Evolutionary conservation across 2,888 invertebrate species (phyloP).

Genomic region (Cephus pygmeus): DNA sequence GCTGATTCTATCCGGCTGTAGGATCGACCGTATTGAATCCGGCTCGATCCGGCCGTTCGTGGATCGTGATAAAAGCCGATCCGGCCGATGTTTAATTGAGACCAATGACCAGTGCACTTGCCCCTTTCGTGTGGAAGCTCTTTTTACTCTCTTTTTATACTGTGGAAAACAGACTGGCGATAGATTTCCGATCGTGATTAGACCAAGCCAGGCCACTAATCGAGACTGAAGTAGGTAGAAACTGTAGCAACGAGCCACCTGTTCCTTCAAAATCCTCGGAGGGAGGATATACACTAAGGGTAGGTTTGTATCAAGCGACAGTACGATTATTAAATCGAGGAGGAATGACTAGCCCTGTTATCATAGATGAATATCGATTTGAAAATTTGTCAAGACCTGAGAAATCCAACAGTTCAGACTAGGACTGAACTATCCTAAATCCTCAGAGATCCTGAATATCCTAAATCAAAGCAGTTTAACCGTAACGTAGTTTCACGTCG

Average conservation of each 20-base stretch:
- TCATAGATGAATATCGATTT: background rate
- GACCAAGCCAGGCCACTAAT: background rate
- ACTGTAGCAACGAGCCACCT: background rate
- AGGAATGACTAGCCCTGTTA: background rate
- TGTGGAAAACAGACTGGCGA: background rate
- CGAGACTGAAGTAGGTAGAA: background rate
- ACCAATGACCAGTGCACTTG: conserved; percentile 32
- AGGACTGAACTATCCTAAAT: background rate
- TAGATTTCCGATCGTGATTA: background rate
- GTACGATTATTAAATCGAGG: background rate
- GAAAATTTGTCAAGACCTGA: background rate
- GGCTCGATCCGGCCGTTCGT: conserved; percentile 40
- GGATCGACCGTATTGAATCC: conserved; percentile 35
- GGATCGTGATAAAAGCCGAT: conserved; percentile 30
- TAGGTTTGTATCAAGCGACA: background rate
- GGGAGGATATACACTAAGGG: background rate
- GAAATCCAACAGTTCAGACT: background rate
- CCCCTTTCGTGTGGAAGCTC: background rate
- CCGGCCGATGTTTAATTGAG: conserved; percentile 37
- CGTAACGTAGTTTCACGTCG: conserved; percentile 13
- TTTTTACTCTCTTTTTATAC: background rate
- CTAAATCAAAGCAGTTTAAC: background rate
- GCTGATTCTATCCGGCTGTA: background rate
- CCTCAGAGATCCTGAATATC: background rate
- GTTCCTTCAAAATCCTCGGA: background rate